Conservation (phyloP, 2,113 vertebrate species). For the Callipepla squamata region DNA sequence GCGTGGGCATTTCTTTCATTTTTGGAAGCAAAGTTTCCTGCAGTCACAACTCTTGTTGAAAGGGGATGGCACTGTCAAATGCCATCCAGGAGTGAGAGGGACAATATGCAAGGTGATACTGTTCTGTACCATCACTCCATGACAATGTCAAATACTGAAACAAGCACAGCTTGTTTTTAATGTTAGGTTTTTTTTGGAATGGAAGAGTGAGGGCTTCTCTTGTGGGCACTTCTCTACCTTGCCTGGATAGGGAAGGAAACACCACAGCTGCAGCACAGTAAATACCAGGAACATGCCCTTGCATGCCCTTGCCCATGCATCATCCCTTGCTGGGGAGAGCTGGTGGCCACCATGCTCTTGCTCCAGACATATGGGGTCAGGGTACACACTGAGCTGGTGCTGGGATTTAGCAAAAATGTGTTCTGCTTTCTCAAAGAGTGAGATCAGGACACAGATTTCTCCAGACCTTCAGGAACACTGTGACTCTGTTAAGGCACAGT, state of each 20-base stretch:
- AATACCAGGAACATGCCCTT: background rate
- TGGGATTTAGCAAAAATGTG: background rate
- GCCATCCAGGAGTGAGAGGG: background rate
- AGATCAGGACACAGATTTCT: background rate
- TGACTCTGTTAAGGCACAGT: background rate
- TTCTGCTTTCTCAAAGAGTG: background rate
- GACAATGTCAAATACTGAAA: background rate
- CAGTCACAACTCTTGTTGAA: background rate
- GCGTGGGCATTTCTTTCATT: background rate
- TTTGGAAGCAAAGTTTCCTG: background rate
- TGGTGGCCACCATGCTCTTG: background rate
- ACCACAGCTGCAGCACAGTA: background rate
- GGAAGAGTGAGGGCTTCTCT: background rate
- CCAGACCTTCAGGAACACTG: background rate
- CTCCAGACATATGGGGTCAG: background rate
- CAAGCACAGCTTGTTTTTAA: background rate
- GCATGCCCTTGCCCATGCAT: background rate
- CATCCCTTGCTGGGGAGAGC: fast-evolving
- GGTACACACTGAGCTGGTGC: background rate
- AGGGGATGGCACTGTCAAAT: background rate
- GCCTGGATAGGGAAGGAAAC: background rate
- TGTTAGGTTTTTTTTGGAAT: background rate
- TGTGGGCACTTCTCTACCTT: background rate
- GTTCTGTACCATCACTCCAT: background rate
- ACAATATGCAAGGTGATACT: background rate